Evolutionary conservation across 2,888 invertebrate species (phyloP), one percentile per base, ranked within the genome.

Genomic region (Argyra leucocephala): DNA sequence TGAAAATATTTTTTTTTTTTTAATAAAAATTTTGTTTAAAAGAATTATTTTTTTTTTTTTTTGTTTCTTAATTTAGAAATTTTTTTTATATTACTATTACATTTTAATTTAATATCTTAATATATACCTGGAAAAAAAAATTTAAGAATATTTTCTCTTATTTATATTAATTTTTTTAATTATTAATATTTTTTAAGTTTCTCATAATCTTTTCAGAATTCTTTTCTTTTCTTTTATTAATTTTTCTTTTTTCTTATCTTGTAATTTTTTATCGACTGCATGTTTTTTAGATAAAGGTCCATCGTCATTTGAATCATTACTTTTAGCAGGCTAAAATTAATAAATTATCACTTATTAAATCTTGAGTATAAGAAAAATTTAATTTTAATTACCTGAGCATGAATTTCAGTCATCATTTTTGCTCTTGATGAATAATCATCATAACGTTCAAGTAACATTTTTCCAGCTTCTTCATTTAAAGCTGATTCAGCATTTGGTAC

Each of bases 401-500:
- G 93, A 73, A 93, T 91, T 82, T 93, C 92, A 60, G 93, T 93
- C 88, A 91, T 91, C 88, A 93, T 89, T 81, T 88, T 88, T 48
- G 93, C 93, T 74, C 93, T 82, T 76, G 88, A 86, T 68, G 88
- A 93, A 83, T 96, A 97, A 80, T 92, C 93, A 78, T 93, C 91
- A 80, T 97, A 97, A 75, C 89, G 89, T 81, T 95, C 95, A 73
- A 94, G 83, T 70, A 97, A 83, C 78, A 97, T 83, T 81, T 93
- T 94, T 22, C 96, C 96, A 65, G 96, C 96, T 81, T 96, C 96
- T 78, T 96, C 96, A 80, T 97, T 97, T 72, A 97, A 85, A 72
- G 96, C 96, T 66, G 96, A 96, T 81, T 97, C 96, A 7, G 96
- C 89, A 85, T 97, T 97, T 76, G 96, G 96, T 77, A 94, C 94